Percentiles rank a stretch among this genome's conserved stretches.
phyloP scores from a whole-genome alignment of 2,797 vertebrate genomes.

The Sarcophilus harrisii region DNA sequence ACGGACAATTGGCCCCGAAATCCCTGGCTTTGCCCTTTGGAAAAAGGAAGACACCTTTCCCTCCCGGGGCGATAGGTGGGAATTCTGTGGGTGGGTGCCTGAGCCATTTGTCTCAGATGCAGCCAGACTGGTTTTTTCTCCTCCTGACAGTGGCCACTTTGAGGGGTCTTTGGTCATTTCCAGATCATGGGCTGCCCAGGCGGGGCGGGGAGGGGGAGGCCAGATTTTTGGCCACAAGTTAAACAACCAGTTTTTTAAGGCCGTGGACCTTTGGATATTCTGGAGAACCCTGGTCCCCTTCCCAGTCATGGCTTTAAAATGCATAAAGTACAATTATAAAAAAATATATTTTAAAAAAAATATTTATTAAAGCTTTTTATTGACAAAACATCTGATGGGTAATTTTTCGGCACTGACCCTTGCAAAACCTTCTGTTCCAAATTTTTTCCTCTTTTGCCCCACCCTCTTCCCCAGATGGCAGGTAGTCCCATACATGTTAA shows the following conservation, averaged over 20 bases:
- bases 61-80: neutral
- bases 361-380: no score
- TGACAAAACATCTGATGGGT: no score
- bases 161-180: constrained; percentile 31
- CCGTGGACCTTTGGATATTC: neutral
- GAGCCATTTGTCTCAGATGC: constrained; percentile 53
- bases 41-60: no score
- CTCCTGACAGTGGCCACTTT: neutral
- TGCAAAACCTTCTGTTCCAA: no score
- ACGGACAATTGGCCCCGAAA: constrained; percentile 48
- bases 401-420: no score
- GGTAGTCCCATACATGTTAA: no score
- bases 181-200: neutral
- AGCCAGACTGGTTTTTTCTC: constrained; percentile 16
- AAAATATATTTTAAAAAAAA: no score
- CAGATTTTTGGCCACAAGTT: neutral
- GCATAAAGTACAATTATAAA: neutral
- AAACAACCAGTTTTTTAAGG: neutral
- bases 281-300: neutral
- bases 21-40: constrained; percentile 5
- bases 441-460: no score
- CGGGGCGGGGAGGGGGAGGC: neutral
- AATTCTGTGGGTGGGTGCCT: constrained; percentile 28
- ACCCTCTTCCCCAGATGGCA: no score
- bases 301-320: neutral